Conservation (phyloP, 2,888 invertebrate genomes). For the Pediacus dermestoides region DNA sequence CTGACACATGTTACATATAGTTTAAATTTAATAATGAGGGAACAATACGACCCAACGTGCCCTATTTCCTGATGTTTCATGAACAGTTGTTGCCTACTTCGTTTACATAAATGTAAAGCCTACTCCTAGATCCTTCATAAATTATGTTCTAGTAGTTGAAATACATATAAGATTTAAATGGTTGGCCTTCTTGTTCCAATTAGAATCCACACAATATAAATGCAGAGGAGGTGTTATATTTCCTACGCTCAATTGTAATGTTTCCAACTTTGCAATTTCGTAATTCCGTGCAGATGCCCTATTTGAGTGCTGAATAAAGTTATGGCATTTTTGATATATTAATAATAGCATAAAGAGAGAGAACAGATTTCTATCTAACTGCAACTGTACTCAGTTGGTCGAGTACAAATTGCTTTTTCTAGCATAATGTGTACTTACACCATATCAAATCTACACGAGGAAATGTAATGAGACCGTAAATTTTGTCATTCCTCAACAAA, state of each 20-base stretch:
- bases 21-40: not conserved
- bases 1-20: not conserved
- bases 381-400: too few relatives aligned
- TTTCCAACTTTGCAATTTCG: too few relatives aligned
- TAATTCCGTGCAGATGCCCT: too few relatives aligned
- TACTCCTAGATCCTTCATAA: not conserved
- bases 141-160: not conserved
- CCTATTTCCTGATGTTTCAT: conserved; percentile 1
- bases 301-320: too few relatives aligned
- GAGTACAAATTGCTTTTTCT: too few relatives aligned
- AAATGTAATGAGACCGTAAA: too few relatives aligned
- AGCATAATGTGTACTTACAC: too few relatives aligned
- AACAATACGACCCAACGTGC: conserved; percentile 1
- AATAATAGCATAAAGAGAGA: too few relatives aligned
- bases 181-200: conserved; percentile 1
- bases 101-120: conserved; percentile 1
- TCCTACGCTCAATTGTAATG: not conserved
- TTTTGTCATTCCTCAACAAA: too few relatives aligned
- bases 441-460: too few relatives aligned
- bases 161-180: conserved; percentile 1
- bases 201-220: not conserved
- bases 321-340: too few relatives aligned
- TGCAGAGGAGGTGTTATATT: conserved; percentile 2
- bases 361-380: too few relatives aligned
- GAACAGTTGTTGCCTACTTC: conserved; percentile 2